Base-by-base conservation (phyloP, 1,140 invertebrate genomes). In the Cyclargus thomasi region DNA sequence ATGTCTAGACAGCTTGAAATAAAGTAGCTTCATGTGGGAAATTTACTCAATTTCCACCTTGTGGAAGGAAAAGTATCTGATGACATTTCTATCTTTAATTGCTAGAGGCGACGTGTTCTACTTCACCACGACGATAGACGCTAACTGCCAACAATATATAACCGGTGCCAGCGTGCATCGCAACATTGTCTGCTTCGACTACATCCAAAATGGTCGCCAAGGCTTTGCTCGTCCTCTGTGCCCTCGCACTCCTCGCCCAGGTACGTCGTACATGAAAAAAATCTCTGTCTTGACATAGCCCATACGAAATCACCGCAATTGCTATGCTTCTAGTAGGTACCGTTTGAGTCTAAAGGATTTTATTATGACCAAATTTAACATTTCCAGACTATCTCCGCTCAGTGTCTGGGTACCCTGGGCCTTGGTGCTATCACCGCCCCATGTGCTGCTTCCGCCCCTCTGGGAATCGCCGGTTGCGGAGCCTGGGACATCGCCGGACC, bases 221-320 rank as follows among this genome's bases (percentile, higher is more conserved):
- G 63, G 17, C n/a, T n/a, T n/a, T 72, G 17, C 64, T 77, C 4
- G 53, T 72, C 11, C 62, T 75, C 17, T 79, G 70, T 66, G 70
- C 71, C 57, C 74, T 75, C 35, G 72, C 72, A 20, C 67, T 70
- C 29, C 29, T 77, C 62, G 63, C 75, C 59, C 74, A 78, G 70
- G 74, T 78, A 68, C 17, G 68, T 29, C 29, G 8, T 35, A 35
- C 29, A 5, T 35, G 29, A n/a, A n/a, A n/a, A n/a, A n/a, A n/a
- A n/a, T n/a, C n/a, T n/a, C n/a, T n/a, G n/a, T n/a, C n/a, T n/a
- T n/a, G n/a, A n/a, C n/a, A n/a, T n/a, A n/a, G n/a, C n/a, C n/a
- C n/a, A n/a, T n/a, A n/a, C n/a, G n/a, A n/a, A n/a, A n/a, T n/a
- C n/a, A n/a, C n/a, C n/a, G n/a, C n/a, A n/a, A n/a, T n/a, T n/a